Evolutionary conservation across 2,888 invertebrate genomes (phyloP).

Genomic region (Lumbricus terrestris): DNA sequence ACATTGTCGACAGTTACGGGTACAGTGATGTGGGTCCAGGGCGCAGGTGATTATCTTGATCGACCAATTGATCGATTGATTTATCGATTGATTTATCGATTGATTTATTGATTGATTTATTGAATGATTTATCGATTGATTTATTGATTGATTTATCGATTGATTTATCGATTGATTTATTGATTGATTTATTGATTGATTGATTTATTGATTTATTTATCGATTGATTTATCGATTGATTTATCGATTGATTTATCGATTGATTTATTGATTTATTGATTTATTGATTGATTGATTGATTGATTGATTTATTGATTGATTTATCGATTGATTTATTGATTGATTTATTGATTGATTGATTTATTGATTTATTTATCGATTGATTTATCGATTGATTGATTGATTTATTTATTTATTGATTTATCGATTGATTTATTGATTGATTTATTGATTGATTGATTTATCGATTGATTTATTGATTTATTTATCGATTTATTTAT

Average conservation of each 20-base stretch:
- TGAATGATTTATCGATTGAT: not conserved
- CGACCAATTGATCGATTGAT: not conserved
- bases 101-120: not conserved
- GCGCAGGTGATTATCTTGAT: not conserved
- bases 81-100: not conserved
- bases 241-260: not conserved
- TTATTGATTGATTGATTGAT: too few relatives aligned
- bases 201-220: too few relatives aligned
- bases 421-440: not conserved
- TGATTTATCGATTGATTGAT: too few relatives aligned
- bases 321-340: too few relatives aligned
- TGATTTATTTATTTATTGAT: too few relatives aligned
- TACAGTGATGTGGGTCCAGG: not conserved
- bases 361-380: too few relatives aligned
- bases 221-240: not conserved
- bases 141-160: not conserved
- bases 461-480: not conserved
- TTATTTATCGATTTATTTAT: too few relatives aligned
- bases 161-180: not conserved
- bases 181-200: too few relatives aligned
- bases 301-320: not conserved
- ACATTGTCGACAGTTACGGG: conserved; percentile 32
- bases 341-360: not conserved
- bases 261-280: not conserved
- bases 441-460: too few relatives aligned